Base-by-base conservation (phyloP, 2,888 invertebrate species). In the Ennomos quercinarius region DNA sequence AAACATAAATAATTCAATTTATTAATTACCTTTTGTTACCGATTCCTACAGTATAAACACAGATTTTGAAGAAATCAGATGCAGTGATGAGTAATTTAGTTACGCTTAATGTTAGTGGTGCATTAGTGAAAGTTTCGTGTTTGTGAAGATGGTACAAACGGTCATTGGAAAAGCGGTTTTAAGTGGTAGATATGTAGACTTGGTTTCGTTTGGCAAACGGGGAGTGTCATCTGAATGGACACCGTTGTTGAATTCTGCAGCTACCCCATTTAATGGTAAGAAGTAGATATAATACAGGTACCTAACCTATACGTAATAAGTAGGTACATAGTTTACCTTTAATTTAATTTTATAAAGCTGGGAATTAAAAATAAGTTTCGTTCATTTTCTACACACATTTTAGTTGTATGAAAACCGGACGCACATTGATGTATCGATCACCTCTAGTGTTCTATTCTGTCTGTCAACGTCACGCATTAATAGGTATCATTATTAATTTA, bases 181-280 rank as follows among this genome's bases (percentile, higher is more conserved):
- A 63, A 63, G 64, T 45, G 71, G 73, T 63, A 68, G 68, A 59
- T 66, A 64, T 55, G 71, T 74, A 66, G 66, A 68, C 64, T 72
- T 72, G 55, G 74, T 78, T 70, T 73, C 77, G 54, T 67, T 71
- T 60, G 63, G 68, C 68, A 82, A 78, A 66, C 73, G 72, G 60
- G 69, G 57, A 44, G 67, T 48, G 59, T 71, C 78, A 58, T 77
- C 83, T 38, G 89, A 89, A 79, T 78, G 81, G 78, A 84, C 87
- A 13, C 89, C 89, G 8, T 70, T 89, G 63, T 72, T 89, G 62
- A 65, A 72, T 49, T 53, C 72, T 62, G 60, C 66, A 39, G 41
- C 45, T 27, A 12, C 66, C 34, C 17, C 50, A 13, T 49, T 10
- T 61, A 49, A 54, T 62, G 70, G 70, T 70, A 53, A 61, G 63